phyloP scores from a whole-genome alignment of 2,797 vertebrate genomes.

The Ptychadena robeensis region DNA sequence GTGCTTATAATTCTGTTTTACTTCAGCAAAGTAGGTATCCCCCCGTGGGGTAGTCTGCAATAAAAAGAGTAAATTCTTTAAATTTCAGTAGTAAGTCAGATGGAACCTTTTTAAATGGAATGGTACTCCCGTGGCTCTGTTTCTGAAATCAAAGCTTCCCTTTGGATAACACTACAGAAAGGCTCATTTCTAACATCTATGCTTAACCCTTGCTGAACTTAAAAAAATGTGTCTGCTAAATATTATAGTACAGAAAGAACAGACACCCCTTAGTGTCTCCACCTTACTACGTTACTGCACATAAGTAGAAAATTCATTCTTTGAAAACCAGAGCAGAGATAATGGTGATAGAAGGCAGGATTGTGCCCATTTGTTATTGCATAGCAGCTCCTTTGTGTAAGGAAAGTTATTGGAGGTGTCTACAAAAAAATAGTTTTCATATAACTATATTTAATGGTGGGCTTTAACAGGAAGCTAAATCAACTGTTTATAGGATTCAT shows the following conservation, averaged over 20 bases:
- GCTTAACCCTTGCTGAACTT: conserved; percentile 7
- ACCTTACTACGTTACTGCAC: not conserved
- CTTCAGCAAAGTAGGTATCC: conserved; percentile 10
- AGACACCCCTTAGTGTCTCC: not conserved
- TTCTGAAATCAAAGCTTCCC: conserved; percentile 18
- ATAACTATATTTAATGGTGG: too few relatives aligned
- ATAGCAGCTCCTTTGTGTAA: too few relatives aligned
- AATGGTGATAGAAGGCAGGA: not conserved
- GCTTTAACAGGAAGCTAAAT: too few relatives aligned
- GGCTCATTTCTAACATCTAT: not conserved
- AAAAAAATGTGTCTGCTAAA: not conserved
- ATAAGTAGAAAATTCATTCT: not conserved
- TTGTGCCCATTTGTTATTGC: too few relatives aligned
- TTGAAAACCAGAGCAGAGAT: not conserved
- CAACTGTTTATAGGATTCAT: too few relatives aligned
- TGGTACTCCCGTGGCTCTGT: conserved; percentile 30
- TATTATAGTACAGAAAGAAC: not conserved
- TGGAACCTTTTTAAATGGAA: conserved; percentile 53
- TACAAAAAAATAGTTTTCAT: too few relatives aligned
- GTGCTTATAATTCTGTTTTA: not conserved
- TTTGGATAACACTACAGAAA: not conserved
- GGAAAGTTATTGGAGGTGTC: too few relatives aligned
- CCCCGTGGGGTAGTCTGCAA: conserved; percentile 7
- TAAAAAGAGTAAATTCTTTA: conserved; percentile 30
- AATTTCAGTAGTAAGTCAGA: conserved; percentile 32